Conservation (phyloP, 2,797 vertebrate species). For the Galagoides demidoff region DNA sequence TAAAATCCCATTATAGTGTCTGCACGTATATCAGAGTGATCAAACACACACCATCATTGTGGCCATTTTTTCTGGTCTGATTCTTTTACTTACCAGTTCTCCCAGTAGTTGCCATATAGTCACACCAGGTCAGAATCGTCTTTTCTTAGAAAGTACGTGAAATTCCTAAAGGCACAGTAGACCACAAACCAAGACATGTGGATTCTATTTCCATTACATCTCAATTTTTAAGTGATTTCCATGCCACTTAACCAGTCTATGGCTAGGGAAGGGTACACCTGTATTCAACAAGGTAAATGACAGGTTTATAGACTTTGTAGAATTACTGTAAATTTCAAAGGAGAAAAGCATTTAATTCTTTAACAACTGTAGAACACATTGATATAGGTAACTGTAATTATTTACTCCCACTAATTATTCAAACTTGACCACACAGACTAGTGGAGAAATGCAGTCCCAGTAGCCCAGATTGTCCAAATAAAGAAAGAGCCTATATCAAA, state of each 20-base stretch:
- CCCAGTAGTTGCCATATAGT: background rate
- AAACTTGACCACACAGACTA: background rate
- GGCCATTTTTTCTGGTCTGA: background rate
- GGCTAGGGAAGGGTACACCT: background rate
- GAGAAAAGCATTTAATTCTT: background rate
- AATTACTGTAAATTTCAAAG: constrained; percentile 9
- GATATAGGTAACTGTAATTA: background rate
- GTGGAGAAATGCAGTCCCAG: background rate
- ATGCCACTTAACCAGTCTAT: background rate
- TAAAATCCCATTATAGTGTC: background rate
- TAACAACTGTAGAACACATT: background rate
- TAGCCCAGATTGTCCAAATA: background rate
- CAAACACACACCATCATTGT: background rate
- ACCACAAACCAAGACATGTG: background rate
- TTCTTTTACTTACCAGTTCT: background rate
- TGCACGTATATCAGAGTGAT: background rate
- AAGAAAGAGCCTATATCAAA: background rate
- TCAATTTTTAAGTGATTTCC: background rate
- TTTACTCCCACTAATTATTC: background rate
- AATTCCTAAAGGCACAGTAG: background rate
- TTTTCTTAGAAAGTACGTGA: background rate
- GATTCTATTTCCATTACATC: background rate
- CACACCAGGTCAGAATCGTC: background rate
- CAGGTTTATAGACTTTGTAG: background rate
- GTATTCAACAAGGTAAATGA: background rate